Percentiles rank a stretch among this genome's conserved stretches.
phyloP scores from a whole-genome alignment of 2,797 vertebrate genomes.

The Pangasius djambal region DNA sequence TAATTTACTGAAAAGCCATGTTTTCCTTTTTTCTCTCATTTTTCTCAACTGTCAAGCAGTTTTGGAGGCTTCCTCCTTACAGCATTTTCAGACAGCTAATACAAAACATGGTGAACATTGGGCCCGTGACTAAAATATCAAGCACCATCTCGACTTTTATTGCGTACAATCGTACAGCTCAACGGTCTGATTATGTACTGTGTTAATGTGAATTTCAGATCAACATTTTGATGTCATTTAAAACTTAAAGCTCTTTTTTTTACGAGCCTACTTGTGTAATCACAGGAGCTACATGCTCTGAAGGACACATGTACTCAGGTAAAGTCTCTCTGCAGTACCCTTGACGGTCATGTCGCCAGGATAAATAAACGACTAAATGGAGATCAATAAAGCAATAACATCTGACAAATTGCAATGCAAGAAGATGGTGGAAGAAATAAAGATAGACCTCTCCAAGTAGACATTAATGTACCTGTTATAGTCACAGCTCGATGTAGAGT shows the following conservation, averaged over 20 bases:
- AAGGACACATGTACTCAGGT: not conserved
- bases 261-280: not conserved
- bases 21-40: conserved; percentile 33
- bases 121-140: not conserved
- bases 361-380: not conserved
- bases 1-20: conserved; percentile 33
- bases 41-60: conserved; percentile 18
- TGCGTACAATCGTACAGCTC: not conserved
- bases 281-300: not conserved
- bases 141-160: not conserved
- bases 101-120: not conserved
- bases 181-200: not conserved
- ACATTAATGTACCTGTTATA: conserved; percentile 8
- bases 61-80: not conserved
- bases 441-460: not conserved
- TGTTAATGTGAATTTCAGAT: not conserved
- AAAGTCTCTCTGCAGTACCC: not conserved
- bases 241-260: conserved; percentile 7
- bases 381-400: conserved; percentile 26
- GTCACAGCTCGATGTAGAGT: not conserved
- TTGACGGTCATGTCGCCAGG: not conserved
- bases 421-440: not conserved
- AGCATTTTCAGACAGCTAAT: not conserved
- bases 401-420: conserved; percentile 3
- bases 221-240: not conserved